Conservation (phyloP, 2,888 invertebrate species). For the Masnerella sp. region DNA sequence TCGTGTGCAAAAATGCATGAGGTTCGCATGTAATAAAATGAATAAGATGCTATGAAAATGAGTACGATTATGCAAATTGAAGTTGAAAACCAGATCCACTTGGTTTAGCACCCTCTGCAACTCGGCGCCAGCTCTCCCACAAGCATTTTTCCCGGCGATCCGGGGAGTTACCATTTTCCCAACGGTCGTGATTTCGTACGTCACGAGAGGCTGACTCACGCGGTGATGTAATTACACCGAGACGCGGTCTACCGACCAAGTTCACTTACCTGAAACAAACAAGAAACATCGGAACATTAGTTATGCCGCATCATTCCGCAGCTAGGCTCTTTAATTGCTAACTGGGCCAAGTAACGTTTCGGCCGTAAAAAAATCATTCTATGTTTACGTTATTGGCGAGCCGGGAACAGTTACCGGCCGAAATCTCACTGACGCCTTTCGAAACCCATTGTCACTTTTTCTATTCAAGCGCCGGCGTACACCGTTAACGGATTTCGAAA, state of each 20-base stretch:
- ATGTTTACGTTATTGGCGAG: constrained; percentile 39
- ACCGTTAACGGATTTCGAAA: constrained; percentile 19
- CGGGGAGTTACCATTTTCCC: constrained; percentile 37
- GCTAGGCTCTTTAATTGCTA: constrained; percentile 40
- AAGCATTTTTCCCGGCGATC: background rate
- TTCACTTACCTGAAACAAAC: constrained; percentile 56
- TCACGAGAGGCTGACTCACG: constrained; percentile 50
- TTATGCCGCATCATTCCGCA: constrained; percentile 36
- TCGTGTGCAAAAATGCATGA: no score
- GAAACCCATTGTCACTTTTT: constrained; percentile 25
- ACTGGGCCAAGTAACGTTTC: constrained; percentile 52
- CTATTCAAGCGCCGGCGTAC: background rate
- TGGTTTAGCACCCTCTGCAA: no score
- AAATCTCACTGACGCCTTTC: constrained; percentile 32
- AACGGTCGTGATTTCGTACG: constrained; percentile 42
- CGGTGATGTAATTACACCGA: constrained; percentile 53
- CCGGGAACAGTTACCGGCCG: constrained; percentile 35
- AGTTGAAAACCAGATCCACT: no score
- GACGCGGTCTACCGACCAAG: constrained; percentile 49
- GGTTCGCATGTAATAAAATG: no score
- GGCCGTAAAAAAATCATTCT: constrained; percentile 16
- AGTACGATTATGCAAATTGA: no score
- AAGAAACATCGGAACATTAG: constrained; percentile 56
- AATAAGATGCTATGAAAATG: no score
- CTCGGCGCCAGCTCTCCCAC: background rate